phyloP scores from a whole-genome alignment of 2,113 vertebrate genomes.

The Zosterops japonicus region DNA sequence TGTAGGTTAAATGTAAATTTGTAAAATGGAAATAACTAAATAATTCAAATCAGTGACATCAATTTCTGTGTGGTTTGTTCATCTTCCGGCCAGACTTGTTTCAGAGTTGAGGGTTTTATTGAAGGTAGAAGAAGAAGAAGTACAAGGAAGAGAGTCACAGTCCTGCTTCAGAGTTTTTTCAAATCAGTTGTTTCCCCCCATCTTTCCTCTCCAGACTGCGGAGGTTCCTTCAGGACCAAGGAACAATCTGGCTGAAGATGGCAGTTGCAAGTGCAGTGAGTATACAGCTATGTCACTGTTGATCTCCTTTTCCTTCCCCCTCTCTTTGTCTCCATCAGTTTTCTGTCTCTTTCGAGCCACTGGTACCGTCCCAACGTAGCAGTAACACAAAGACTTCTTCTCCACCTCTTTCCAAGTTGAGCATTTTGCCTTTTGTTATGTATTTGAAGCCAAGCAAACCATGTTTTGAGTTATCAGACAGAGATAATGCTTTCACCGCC shows the following conservation, averaged over 20 bases:
- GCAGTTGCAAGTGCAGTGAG: background rate
- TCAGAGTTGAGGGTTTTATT: background rate
- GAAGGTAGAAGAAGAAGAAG: background rate
- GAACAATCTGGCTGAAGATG: background rate
- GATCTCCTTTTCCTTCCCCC: background rate
- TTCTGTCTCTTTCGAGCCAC: background rate
- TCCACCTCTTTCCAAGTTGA: background rate
- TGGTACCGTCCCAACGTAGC: fast-evolving
- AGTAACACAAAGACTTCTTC: background rate
- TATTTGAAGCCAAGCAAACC: background rate
- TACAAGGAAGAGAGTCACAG: background rate
- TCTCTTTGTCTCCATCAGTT: background rate
- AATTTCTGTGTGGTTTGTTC: background rate
- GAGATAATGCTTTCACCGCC: background rate
- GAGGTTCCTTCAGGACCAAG: background rate
- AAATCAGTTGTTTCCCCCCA: background rate
- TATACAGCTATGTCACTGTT: background rate
- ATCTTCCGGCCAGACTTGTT: background rate
- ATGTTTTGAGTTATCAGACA: background rate
- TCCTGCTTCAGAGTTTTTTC: background rate
- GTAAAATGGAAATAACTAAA: background rate
- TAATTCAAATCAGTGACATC: background rate
- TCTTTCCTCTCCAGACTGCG: background rate
- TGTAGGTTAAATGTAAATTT: background rate
- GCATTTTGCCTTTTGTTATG: background rate